Evolutionary conservation across 2,113 vertebrate genomes (phyloP).

Genomic region (Nettapus auritus): DNA sequence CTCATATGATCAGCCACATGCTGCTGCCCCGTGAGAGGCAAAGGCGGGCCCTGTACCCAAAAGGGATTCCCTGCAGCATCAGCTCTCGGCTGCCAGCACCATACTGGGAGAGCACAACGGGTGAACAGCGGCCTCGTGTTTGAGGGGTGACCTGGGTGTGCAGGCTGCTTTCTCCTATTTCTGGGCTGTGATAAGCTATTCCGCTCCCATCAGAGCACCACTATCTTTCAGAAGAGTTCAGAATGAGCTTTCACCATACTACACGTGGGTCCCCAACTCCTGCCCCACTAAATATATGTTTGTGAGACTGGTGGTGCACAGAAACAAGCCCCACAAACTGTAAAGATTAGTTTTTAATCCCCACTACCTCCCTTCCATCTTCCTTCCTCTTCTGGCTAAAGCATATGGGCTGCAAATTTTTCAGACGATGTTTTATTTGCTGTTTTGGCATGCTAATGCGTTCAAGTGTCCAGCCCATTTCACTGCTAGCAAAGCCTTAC

Average conservation of each 20-base stretch:
- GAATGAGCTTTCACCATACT: background rate
- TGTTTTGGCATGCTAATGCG: background rate
- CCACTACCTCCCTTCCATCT: background rate
- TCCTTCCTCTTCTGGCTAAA: background rate
- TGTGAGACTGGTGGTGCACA: background rate
- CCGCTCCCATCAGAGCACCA: background rate
- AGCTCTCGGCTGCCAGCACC: rapidly evolving
- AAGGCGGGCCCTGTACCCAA: background rate
- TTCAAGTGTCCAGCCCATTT: background rate
- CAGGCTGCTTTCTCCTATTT: background rate
- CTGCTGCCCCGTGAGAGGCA: background rate
- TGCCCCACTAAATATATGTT: background rate
- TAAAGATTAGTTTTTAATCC: background rate
- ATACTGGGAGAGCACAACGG: background rate
- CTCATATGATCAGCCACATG: background rate
- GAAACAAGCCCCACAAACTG: background rate
- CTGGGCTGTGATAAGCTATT: background rate
- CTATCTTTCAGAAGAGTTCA: background rate
- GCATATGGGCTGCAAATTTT: background rate
- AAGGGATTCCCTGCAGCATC: background rate
- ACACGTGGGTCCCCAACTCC: background rate
- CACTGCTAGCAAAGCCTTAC: background rate
- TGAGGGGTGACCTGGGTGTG: rapidly evolving
- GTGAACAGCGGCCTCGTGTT: background rate
- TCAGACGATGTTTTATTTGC: background rate